Evolutionary conservation across 2,113 vertebrate species (phyloP).

Genomic region (Nicator chloris): DNA sequence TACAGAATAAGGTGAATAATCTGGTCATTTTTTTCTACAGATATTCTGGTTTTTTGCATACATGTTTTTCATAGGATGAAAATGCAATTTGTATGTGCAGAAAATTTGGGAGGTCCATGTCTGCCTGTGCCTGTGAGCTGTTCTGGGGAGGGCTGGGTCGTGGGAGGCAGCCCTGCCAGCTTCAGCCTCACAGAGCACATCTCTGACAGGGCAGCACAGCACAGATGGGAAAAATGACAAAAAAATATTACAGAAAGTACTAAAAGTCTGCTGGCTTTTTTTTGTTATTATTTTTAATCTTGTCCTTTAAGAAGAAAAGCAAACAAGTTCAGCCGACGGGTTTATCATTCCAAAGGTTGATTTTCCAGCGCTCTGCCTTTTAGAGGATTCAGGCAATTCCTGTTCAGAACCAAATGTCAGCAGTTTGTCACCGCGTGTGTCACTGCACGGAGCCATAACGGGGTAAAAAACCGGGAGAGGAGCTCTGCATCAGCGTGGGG

Average conservation of each 20-base stretch:
- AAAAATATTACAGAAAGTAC: neutral
- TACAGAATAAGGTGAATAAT: neutral
- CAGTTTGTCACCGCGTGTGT: fast-evolving
- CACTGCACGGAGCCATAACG: fast-evolving
- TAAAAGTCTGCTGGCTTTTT: neutral
- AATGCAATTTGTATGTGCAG: neutral
- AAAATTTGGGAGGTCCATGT: fast-evolving
- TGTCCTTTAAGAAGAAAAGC: neutral
- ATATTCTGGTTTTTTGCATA: neutral
- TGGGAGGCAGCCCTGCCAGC: neutral
- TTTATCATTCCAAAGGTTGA: neutral
- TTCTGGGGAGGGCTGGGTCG: neutral
- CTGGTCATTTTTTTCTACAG: neutral
- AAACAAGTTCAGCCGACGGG: neutral
- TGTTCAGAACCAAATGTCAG: neutral
- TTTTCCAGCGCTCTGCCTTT: neutral
- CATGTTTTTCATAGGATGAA: neutral
- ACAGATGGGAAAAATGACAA: neutral
- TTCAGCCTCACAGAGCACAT: neutral
- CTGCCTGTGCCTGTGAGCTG: neutral
- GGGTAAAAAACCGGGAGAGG: no score
- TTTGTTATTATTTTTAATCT: neutral
- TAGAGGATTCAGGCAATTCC: neutral
- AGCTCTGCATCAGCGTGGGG: neutral
- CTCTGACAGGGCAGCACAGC: neutral